Evolutionary conservation across 1,140 invertebrate genomes (phyloP).

Genomic region (Papilio helenus): DNA sequence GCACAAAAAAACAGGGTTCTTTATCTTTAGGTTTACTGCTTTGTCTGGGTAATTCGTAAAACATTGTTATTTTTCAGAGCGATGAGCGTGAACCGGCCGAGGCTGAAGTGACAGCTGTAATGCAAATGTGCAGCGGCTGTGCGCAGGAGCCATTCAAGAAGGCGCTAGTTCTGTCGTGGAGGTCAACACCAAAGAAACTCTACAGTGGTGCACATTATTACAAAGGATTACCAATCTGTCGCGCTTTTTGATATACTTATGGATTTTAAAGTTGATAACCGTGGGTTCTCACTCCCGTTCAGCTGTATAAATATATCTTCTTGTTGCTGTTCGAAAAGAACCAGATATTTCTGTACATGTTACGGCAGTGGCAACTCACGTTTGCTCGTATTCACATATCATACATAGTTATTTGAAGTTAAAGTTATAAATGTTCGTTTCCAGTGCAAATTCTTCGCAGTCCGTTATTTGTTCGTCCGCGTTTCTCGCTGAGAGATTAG

Average conservation of each 20-base stretch:
- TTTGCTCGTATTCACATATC: not conserved
- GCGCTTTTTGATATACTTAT: slow-evolving; percentile 84
- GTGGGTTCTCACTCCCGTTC: not conserved
- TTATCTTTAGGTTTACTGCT: too few relatives aligned
- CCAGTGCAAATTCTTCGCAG: not conserved
- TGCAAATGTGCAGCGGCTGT: slow-evolving; percentile 90
- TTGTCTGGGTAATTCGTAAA: not conserved
- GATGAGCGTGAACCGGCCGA: slow-evolving; percentile 92
- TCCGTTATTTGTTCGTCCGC: not conserved
- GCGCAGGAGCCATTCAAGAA: slow-evolving; percentile 89
- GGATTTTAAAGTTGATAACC: not conserved
- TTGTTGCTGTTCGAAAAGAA: not conserved
- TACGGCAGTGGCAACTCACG: not conserved
- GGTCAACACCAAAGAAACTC: slow-evolving; percentile 87
- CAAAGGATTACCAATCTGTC: slow-evolving; percentile 86
- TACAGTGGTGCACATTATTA: slow-evolving; percentile 88
- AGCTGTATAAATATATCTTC: not conserved
- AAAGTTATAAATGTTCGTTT: not conserved
- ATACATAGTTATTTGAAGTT: not conserved
- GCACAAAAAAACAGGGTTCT: too few relatives aligned
- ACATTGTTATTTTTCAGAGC: slow-evolving; percentile 66
- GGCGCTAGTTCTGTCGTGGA: slow-evolving; percentile 89
- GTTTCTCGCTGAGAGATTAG: not conserved
- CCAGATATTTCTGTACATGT: too few relatives aligned
- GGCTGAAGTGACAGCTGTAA: slow-evolving; percentile 90